A percentile compares a stretch with the other conserved stretches of the same genome.
These are phyloP conservation scores for Tupaia chinensis DNA, from an alignment of 2,113 vertebrate species.

Conservation along the genomic window DNA sequence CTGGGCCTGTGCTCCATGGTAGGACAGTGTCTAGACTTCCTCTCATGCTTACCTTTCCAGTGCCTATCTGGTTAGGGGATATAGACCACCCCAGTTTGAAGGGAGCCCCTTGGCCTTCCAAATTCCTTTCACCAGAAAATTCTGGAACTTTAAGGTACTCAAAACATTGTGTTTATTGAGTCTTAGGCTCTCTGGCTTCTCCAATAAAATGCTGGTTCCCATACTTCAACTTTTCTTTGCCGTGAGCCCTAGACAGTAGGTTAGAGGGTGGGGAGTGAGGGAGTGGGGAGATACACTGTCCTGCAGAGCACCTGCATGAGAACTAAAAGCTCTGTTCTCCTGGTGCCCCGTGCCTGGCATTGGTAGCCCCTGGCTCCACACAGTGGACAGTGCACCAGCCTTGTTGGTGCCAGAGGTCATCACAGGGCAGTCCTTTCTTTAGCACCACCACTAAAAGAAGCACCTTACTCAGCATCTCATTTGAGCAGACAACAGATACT, in stretches of 20 bases:
- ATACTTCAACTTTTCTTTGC: conserved; percentile 53
- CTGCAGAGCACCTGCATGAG: neutral
- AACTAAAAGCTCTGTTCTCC: conserved; percentile 25
- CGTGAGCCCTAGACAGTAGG: conserved; percentile 23
- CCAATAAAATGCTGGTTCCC: conserved; percentile 73
- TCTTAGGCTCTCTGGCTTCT: conserved; percentile 17
- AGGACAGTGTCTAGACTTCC: conserved; percentile 22
- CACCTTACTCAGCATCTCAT: neutral
- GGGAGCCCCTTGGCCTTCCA: neutral
- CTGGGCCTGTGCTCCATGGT: neutral
- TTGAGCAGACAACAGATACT: conserved; percentile 28
- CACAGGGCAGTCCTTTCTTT: neutral
- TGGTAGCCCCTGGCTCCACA: neutral
- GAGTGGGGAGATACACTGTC: neutral
- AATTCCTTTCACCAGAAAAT: conserved; percentile 16
- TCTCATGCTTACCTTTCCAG: conserved; percentile 34
- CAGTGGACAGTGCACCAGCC: neutral
- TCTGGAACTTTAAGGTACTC: conserved; percentile 13
- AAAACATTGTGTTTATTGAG: conserved; percentile 54
- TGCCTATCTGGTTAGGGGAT: neutral
- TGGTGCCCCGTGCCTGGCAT: neutral
- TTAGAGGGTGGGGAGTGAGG: neutral
- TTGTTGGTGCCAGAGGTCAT: neutral
- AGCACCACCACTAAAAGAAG: conserved; percentile 37
- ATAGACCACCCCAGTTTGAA: conserved; percentile 9